These are phyloP conservation scores for Corydoras sp. DNA, from an alignment of 2,113 vertebrate species.

Conservation along the genomic window DNA sequence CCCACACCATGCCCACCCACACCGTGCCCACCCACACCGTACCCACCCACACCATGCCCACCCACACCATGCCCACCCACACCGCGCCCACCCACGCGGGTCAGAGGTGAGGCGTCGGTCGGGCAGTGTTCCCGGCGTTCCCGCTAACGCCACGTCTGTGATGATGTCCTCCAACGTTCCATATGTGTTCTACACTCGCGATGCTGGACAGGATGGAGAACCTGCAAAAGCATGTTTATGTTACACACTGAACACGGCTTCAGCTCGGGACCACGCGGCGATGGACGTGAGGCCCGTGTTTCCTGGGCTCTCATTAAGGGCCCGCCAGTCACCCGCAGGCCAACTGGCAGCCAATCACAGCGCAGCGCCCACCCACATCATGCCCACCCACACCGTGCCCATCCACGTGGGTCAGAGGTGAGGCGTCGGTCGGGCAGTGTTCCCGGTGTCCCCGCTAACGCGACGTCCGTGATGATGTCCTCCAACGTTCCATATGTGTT, in stretches of 20 bases:
- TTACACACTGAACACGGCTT: no score
- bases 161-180: background rate
- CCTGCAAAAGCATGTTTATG: no score
- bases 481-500: no score
- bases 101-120: constrained; percentile 33
- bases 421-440: constrained; percentile 25
- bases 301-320: constrained; percentile 69
- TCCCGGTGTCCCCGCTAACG: background rate
- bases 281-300: constrained; percentile 53
- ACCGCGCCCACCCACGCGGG: constrained; percentile 49
- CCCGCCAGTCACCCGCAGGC: constrained; percentile 59
- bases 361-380: constrained; percentile 41
- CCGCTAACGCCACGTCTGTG: background rate
- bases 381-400: constrained; percentile 53
- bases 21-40: constrained; percentile 48
- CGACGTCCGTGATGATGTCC: background rate
- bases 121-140: constrained; percentile 13
- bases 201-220: no score
- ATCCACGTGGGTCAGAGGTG: constrained; percentile 50
- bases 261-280: no score
- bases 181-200: no score
- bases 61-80: constrained; percentile 55
- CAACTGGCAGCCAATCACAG: constrained; percentile 58
- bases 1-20: constrained; percentile 55
- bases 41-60: constrained; percentile 51